Evolutionary conservation across 1,140 invertebrate genomes (phyloP), one percentile per base, ranked within the genome.

Genomic region (Monochamus saltuarius): DNA sequence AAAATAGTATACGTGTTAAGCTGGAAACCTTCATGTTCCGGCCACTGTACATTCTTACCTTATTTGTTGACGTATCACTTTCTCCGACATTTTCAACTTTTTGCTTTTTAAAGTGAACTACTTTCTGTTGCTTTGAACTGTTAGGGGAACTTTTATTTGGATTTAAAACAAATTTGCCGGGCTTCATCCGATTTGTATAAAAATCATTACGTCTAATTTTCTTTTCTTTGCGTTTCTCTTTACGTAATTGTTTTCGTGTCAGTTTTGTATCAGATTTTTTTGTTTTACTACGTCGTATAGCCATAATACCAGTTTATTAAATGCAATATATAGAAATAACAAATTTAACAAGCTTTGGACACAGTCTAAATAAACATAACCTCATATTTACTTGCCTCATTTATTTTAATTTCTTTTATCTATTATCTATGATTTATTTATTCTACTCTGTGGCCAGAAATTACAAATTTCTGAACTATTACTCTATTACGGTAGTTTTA

Each of bases 181-280:
- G 55, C 59, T 69, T 67, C 57, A 65, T 70, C 59, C 64, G 69
- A 70, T 75, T 80, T 36, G 60, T 72, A 56, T 75, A 69, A 66
- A 79, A 79, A 66, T 80, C 80, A 58, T 77, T 62, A 39, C 77
- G 75, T 64, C 79, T 82, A 38, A 74, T 75, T 36, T 80, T 77
- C 67, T 87, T 87, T 38, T 82, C 80, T 42, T 78, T 72, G 16
- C 82, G 67, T 49, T 83, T 79, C 47, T 83, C 82, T 70, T 87
- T 87, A 2, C 86, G 77, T 9, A 82, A 68, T 67, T 86, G 78
- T 72, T 86, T 87, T 7, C 86, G 80, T 0, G 79, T 78, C 11
- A 49, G 40, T 49, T 57, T 51, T 29, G 13, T 8, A 42, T 14
- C 11, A 36, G 37, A 16, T 17, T 4, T 58, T 38, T 19, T 11